A percentile compares a stretch with the other conserved stretches of the same genome.
phyloP scores from a whole-genome alignment of 2,888 invertebrate genomes.

The Gryllus longicercus region DNA sequence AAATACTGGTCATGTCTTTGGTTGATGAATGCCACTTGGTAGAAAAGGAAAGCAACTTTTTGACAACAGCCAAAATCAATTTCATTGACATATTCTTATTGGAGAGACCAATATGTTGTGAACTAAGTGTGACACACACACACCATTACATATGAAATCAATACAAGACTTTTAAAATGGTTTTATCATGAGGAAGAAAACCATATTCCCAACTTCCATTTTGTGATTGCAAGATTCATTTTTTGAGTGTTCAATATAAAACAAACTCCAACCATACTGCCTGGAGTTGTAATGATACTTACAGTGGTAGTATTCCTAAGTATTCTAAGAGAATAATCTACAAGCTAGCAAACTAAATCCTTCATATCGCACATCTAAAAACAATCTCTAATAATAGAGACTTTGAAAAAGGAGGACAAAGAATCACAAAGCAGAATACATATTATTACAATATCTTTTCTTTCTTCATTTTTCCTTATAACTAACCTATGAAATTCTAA shows the following conservation, averaged over 20 bases:
- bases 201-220: conserved; percentile 27
- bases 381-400: conserved; percentile 11
- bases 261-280: conserved; percentile 24
- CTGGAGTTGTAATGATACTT: conserved; percentile 26
- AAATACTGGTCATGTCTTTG: conserved; percentile 36
- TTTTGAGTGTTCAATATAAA: conserved; percentile 30
- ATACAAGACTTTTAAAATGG: conserved; percentile 28
- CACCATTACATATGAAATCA: conserved; percentile 23
- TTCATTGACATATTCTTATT: conserved; percentile 21
- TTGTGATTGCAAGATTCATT: conserved; percentile 23
- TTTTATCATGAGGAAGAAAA: conserved; percentile 11
- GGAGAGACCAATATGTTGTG: conserved; percentile 26
- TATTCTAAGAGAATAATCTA: conserved; percentile 4
- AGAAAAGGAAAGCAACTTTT: conserved; percentile 18
- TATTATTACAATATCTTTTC: conserved; percentile 30
- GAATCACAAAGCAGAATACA: conserved; percentile 33
- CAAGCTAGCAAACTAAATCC: conserved; percentile 34
- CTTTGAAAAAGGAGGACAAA: conserved; percentile 28
- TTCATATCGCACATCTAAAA: conserved; percentile 35
- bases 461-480: conserved; percentile 28
- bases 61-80: conserved; percentile 11
- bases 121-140: conserved; percentile 19
- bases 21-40: conserved; percentile 32
- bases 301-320: conserved; percentile 26
- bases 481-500: conserved; percentile 32